Percentiles rank a stretch among this genome's conserved stretches.
Conservation (phyloP, 2,888 invertebrate species). For the Lasioglossum pauxillum region DNA sequence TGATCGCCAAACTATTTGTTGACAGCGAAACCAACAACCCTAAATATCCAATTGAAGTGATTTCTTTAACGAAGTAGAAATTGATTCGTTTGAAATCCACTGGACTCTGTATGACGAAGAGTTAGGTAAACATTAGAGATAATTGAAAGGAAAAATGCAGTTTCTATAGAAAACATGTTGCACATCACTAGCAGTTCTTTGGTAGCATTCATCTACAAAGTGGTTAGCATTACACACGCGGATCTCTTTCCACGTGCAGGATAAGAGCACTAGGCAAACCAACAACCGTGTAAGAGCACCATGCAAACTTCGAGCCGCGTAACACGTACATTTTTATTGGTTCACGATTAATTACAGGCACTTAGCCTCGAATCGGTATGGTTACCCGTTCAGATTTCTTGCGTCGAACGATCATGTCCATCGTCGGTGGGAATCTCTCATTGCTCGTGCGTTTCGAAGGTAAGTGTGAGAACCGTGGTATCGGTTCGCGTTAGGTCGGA, state of each 20-base stretch:
- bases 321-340: not conserved
- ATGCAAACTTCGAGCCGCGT: not conserved
- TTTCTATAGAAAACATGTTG: no score
- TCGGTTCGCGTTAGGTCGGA: slow-evolving; percentile 54
- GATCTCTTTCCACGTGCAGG: not conserved
- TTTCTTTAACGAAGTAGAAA: no score
- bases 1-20: not conserved
- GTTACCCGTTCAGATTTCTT: not conserved
- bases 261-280: not conserved
- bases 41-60: no score
- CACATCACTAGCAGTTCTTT: not conserved
- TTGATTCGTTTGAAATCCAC: no score
- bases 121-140: no score
- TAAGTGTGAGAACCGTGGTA: slow-evolving; percentile 55
- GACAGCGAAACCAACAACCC: no score
- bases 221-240: not conserved
- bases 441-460: slow-evolving; percentile 43
- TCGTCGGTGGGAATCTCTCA: slow-evolving; percentile 50
- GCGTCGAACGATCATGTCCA: not conserved
- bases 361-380: not conserved
- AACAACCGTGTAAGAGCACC: not conserved
- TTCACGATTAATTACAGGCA: not conserved
- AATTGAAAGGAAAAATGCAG: no score
- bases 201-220: not conserved
- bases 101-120: no score